phyloP scores from a whole-genome alignment of 2,113 vertebrate species.

The Scatophagus argus region DNA sequence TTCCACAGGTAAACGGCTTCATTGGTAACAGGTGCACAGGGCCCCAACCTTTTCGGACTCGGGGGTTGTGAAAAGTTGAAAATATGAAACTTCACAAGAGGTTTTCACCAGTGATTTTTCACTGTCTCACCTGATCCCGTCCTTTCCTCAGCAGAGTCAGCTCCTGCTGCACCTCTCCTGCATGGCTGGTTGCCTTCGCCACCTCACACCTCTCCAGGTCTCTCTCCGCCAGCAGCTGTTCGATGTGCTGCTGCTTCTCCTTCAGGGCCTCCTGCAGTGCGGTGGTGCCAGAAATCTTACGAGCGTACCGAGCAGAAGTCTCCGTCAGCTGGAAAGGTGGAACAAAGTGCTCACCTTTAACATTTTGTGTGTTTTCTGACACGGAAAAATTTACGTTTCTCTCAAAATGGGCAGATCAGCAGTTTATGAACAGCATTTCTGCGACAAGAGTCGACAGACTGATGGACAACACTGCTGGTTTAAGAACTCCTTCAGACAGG shows the following conservation, averaged over 20 bases:
- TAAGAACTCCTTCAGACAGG: neutral
- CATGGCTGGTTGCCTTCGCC: constrained; percentile 96
- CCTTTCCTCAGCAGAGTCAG: constrained; percentile 90
- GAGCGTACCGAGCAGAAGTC: constrained; percentile 94
- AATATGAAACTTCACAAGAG: no score
- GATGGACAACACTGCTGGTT: neutral
- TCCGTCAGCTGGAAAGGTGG: constrained; percentile 93
- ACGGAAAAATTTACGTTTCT: no score
- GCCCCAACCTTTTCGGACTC: no score
- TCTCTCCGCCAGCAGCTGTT: constrained; percentile 95
- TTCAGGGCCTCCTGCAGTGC: constrained; percentile 98
- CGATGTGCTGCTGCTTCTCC: constrained; percentile 99
- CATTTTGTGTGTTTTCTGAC: neutral
- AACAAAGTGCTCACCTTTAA: neutral
- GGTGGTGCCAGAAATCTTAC: constrained; percentile 98
- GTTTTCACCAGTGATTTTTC: no score
- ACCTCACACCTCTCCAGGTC: constrained; percentile 96
- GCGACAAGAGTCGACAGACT: neutral
- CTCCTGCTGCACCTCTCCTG: constrained; percentile 95
- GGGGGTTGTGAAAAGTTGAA: no score
- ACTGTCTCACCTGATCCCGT: constrained; percentile 97
- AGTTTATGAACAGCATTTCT: no score
- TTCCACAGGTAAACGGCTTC: no score
- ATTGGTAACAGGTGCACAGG: no score
- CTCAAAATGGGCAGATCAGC: no score